Evolutionary conservation across 2,797 vertebrate genomes (phyloP).

Genomic region (Phoeniculus purpureus): DNA sequence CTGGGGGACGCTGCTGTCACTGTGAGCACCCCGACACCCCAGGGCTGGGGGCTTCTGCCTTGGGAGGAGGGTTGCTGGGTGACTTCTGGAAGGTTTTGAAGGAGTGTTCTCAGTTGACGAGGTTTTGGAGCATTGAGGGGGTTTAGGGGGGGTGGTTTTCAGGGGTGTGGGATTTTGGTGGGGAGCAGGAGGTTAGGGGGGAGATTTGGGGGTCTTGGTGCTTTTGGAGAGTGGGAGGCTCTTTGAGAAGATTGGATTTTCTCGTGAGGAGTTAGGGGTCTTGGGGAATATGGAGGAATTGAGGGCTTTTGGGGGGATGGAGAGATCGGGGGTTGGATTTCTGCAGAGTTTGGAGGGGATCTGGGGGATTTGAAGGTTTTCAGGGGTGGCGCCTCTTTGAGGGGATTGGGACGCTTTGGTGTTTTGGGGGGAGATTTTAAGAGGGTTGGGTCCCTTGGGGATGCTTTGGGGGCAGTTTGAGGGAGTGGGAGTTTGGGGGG

Average conservation of each 20-base stretch:
- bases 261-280: background rate
- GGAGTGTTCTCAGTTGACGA: background rate
- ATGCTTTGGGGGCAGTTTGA: background rate
- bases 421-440: too few species aligned
- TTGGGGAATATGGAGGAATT: too few species aligned
- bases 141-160: background rate
- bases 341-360: accelerated
- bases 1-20: slow-evolving; percentile 87
- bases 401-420: background rate
- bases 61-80: background rate
- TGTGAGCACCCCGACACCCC: slow-evolving; percentile 63
- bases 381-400: too few species aligned
- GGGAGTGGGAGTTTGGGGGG: background rate
- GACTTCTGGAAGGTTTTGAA: background rate
- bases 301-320: background rate
- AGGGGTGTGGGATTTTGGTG: background rate
- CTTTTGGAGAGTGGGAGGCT: background rate
- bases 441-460: background rate
- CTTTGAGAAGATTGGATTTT: too few species aligned
- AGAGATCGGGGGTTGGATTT: too few species aligned
- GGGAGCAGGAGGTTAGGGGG: background rate
- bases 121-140: too few species aligned
- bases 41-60: too few species aligned
- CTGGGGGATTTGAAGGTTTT: background rate
- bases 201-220: background rate